Evolutionary conservation across 1,140 invertebrate genomes (phyloP).

Genomic region (Ceratitis capitata): DNA sequence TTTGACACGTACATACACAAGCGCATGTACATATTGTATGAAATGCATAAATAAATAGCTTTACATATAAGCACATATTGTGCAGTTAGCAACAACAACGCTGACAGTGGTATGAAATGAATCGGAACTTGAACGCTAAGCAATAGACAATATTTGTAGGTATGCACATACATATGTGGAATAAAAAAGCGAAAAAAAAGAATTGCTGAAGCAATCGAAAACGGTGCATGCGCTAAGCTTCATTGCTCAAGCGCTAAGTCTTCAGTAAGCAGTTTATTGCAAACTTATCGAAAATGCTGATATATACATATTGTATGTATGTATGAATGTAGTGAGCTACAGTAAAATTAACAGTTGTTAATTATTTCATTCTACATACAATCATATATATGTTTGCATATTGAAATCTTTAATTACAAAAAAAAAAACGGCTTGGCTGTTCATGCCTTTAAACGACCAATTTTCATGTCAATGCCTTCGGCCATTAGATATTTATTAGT

Average conservation of each 20-base stretch:
- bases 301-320: too few relatives aligned
- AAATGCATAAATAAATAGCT: too few relatives aligned
- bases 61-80: neutral
- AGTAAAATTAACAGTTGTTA: neutral
- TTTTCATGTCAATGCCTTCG: neutral
- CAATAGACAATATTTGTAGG: neutral
- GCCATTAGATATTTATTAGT: neutral
- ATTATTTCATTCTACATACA: neutral
- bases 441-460: neutral
- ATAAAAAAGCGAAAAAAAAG: neutral
- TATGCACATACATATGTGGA: neutral
- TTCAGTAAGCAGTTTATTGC: too few relatives aligned
- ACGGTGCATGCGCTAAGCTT: neutral
- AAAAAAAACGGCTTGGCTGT: neutral
- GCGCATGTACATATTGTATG: neutral
- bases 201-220: neutral
- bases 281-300: neutral
- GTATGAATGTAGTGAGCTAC: too few relatives aligned
- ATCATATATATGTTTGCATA: neutral
- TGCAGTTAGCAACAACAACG: neutral
- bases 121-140: too few relatives aligned
- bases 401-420: neutral
- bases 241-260: neutral
- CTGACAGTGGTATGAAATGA: neutral
- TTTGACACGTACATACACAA: neutral